Conservation (phyloP, 2,888 invertebrate species). For the Brachyopa scutellaris region DNA sequence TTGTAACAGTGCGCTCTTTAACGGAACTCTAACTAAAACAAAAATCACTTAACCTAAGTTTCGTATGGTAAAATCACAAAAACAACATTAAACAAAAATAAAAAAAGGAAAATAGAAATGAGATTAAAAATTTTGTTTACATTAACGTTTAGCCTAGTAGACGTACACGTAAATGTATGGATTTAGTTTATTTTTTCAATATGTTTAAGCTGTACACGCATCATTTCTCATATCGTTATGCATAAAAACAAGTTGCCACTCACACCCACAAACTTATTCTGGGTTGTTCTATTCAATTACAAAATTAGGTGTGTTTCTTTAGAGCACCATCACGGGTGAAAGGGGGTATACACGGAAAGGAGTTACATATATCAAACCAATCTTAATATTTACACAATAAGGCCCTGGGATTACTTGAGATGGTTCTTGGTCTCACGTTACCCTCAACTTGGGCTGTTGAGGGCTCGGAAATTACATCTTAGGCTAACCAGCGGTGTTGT, state of each 20-base stretch:
- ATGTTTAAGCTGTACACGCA: conserved; percentile 56
- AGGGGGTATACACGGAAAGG: background rate
- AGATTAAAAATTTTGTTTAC: conserved; percentile 52
- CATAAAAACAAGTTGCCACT: conserved; percentile 3
- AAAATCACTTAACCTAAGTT: conserved; percentile 55
- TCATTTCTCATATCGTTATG: background rate
- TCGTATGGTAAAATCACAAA: conserved; percentile 72
- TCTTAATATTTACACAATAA: conserved; percentile 50
- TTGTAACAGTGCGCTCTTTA: conserved; percentile 34
- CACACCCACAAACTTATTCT: conserved; percentile 10
- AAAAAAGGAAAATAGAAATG: conserved; percentile 27
- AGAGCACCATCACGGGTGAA: conserved; percentile 58
- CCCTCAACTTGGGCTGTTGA: conserved; percentile 62
- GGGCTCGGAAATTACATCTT: conserved; percentile 64
- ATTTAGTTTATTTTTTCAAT: background rate
- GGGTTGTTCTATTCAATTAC: background rate
- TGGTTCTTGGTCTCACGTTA: conserved; percentile 59
- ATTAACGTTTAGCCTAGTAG: conserved; percentile 11
- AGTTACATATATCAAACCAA: conserved; percentile 19
- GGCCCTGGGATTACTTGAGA: conserved; percentile 51
- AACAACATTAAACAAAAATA: conserved; percentile 61
- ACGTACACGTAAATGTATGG: background rate
- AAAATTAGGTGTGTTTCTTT: conserved; percentile 22
- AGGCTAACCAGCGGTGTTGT: conserved; percentile 52
- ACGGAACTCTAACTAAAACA: conserved; percentile 32